phyloP scores from a whole-genome alignment of 2,888 invertebrate species.

The Oligia strigilis region DNA sequence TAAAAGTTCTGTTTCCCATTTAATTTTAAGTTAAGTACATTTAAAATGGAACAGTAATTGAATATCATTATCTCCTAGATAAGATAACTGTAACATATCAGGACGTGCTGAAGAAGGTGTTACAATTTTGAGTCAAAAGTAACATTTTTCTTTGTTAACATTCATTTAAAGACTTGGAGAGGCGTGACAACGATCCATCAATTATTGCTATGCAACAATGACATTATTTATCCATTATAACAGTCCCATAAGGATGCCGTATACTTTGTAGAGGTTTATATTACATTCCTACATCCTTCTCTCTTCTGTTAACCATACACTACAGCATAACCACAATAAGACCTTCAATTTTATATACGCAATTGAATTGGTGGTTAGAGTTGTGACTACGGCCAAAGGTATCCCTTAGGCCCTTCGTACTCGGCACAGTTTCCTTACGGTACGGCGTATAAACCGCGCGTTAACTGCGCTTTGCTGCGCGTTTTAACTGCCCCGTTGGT shows the following conservation, averaged over 20 bases:
- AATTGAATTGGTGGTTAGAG: neutral
- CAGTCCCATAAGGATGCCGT: neutral
- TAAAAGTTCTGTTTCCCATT: neutral
- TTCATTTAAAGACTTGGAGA: neutral
- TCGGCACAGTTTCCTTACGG: neutral
- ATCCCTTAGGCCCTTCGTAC: neutral
- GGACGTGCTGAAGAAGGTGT: neutral
- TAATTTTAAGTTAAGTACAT: neutral
- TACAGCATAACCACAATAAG: neutral
- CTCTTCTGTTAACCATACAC: neutral
- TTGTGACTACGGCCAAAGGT: neutral
- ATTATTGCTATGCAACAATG: constrained; percentile 5
- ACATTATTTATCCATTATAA: neutral
- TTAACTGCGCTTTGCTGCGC: too few species aligned
- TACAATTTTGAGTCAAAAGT: too few species aligned
- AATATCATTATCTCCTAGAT: too few species aligned
- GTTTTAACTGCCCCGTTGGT: too few species aligned
- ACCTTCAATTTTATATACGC: neutral
- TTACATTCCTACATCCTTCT: neutral
- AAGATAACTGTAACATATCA: neutral
- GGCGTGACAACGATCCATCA: constrained; percentile 7
- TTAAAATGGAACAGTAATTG: neutral
- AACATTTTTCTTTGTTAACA: neutral
- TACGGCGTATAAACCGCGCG: too few species aligned
- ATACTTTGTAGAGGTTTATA: neutral